Evolutionary conservation across 2,113 vertebrate species (phyloP).

Genomic region (Microcebus tavaratra): DNA sequence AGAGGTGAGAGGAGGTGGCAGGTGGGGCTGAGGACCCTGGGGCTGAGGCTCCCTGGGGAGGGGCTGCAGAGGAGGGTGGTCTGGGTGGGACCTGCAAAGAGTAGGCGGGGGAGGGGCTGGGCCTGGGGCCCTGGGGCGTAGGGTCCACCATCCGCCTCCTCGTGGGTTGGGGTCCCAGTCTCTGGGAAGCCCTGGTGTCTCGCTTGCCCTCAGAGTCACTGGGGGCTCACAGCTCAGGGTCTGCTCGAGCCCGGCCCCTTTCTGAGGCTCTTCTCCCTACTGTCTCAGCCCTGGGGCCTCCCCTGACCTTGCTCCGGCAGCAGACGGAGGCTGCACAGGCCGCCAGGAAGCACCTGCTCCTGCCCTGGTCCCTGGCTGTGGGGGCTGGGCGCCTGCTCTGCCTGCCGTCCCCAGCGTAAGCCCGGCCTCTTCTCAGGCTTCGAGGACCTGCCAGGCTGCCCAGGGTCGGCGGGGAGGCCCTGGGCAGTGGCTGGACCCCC

Average conservation of each 20-base stretch:
- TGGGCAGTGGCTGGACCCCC: too few relatives aligned
- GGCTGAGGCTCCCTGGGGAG: too few relatives aligned
- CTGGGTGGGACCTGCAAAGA: too few relatives aligned
- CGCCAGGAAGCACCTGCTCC: neutral
- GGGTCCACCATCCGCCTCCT: neutral
- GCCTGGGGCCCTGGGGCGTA: too few relatives aligned
- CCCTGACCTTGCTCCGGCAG: neutral
- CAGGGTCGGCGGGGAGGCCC: too few relatives aligned
- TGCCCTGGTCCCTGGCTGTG: neutral
- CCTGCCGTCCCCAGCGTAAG: neutral
- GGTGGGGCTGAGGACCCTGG: too few relatives aligned
- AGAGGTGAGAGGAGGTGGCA: too few relatives aligned
- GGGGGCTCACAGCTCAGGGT: neutral
- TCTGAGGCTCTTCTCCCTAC: neutral
- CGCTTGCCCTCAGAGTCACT: neutral
- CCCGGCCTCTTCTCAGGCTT: neutral
- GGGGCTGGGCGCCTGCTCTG: too few relatives aligned
- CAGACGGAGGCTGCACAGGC: neutral
- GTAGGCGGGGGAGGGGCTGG: too few relatives aligned
- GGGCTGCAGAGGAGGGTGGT: too few relatives aligned
- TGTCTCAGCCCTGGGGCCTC: neutral
- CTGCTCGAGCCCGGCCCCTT: neutral
- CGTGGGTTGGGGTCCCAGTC: too few relatives aligned
- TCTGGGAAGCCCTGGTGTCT: too few relatives aligned
- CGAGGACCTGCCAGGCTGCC: neutral